Percentiles rank a stretch among this genome's conserved stretches.
These are phyloP conservation scores for Saguinus midas DNA, from an alignment of 2,113 vertebrate species.

Conservation along the genomic window DNA sequence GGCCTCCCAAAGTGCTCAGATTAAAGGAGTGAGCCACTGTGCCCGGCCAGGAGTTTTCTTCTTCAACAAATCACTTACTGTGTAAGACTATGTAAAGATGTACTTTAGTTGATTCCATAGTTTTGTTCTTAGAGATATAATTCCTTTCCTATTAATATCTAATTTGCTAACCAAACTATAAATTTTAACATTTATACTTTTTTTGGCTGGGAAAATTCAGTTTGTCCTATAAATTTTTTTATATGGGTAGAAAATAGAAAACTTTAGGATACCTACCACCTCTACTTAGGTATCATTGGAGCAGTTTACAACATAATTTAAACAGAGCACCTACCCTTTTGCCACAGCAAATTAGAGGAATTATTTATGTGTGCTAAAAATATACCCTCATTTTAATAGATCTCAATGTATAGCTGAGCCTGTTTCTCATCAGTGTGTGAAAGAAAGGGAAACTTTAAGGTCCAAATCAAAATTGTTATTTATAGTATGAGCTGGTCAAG, in stretches of 20 bases:
- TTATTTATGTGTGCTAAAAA: constrained; percentile 10
- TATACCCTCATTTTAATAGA: neutral
- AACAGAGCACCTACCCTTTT: neutral
- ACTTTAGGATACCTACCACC: neutral
- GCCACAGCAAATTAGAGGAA: neutral
- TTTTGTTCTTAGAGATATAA: neutral
- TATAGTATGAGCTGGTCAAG: neutral
- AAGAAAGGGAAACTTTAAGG: neutral
- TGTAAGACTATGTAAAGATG: neutral
- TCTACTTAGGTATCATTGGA: neutral
- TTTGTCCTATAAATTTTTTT: neutral
- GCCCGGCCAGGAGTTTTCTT: neutral
- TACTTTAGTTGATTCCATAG: neutral
- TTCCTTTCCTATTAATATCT: neutral
- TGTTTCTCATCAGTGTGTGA: neutral
- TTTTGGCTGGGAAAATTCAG: neutral
- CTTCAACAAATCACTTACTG: neutral
- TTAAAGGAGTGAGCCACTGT: too few species aligned
- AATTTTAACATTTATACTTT: neutral
- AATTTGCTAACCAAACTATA: neutral
- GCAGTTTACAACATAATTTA: neutral
- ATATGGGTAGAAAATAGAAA: neutral
- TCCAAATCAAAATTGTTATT: neutral
- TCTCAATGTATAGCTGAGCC: neutral
- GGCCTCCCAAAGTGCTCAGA: too few species aligned